These are phyloP conservation scores for Emydoidea blandingii DNA, from an alignment of 2,797 vertebrate species.

Conservation along the genomic window DNA sequence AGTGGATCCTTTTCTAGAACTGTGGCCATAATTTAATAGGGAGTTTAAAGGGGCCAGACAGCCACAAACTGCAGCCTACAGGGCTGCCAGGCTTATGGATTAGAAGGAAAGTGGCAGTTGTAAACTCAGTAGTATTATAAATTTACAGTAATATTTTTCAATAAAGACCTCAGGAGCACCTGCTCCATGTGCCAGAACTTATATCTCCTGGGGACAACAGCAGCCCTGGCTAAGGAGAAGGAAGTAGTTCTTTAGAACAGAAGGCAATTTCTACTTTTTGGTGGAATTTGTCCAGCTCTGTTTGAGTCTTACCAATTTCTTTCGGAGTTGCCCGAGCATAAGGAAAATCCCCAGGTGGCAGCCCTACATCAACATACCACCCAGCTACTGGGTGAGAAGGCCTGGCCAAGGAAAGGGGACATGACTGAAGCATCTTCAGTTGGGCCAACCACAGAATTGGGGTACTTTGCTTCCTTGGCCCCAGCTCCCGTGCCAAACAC, in stretches of 20 bases:
- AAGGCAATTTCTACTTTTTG: neutral
- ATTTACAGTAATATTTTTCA: fast-evolving
- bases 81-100: neutral
- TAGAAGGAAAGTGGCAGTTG: neutral
- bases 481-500: neutral
- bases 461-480: neutral
- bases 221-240: neutral
- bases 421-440: neutral
- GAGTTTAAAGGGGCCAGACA: neutral
- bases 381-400: neutral
- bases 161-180: neutral
- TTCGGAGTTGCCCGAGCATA: neutral
- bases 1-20: neutral
- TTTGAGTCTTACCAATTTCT: neutral
- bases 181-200: neutral
- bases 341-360: neutral
- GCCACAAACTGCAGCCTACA: neutral
- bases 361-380: neutral
- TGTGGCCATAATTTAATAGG: neutral
- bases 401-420: neutral
- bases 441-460: neutral
- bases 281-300: neutral
- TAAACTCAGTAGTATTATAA: neutral
- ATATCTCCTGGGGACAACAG: fast-evolving
- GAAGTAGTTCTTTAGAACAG: neutral